Percentiles rank a stretch among this genome's conserved stretches.
phyloP scores from a whole-genome alignment of 2,113 vertebrate species.

The Pollimyrus isidori region DNA sequence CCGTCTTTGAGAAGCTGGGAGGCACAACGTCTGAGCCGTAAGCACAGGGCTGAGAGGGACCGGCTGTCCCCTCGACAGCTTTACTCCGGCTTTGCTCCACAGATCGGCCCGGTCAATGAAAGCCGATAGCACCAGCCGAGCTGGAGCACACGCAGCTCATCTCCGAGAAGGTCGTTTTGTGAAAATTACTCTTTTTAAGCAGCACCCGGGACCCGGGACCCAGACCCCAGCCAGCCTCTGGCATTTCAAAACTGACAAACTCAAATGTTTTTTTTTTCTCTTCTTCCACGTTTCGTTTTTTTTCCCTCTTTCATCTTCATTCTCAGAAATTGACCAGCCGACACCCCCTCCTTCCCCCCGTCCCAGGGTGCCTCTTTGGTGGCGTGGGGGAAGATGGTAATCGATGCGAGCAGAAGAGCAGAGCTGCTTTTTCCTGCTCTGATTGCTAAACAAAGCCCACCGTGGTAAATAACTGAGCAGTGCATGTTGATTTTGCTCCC shows the following conservation, averaged over 20 bases:
- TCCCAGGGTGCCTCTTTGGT: not conserved
- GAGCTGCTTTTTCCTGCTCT: not conserved
- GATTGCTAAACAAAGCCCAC: slow-evolving; percentile 8
- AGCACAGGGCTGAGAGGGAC: not conserved
- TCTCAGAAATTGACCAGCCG: slow-evolving; percentile 18
- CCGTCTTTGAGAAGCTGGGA: not conserved
- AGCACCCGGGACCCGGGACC: not conserved
- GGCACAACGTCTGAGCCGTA: not conserved
- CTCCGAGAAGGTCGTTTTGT: slow-evolving; percentile 5
- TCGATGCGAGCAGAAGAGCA: slow-evolving; percentile 20
- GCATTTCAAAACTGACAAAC: not conserved
- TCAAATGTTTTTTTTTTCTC: not conserved
- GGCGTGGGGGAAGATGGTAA: slow-evolving; percentile 22
- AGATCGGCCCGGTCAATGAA: not conserved
- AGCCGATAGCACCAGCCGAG: not conserved
- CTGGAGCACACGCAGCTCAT: not conserved
- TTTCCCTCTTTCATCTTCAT: slow-evolving; percentile 11
- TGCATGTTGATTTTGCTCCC: slow-evolving; percentile 15
- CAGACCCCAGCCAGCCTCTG: not conserved
- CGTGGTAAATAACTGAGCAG: slow-evolving; percentile 22
- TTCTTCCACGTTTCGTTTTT: not conserved
- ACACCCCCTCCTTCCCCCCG: not conserved
- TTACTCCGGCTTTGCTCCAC: not conserved
- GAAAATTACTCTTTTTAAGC: slow-evolving; percentile 5
- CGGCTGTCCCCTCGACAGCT: not conserved